Evolutionary conservation across 2,797 vertebrate genomes (phyloP).

Genomic region (Micrastur ruficollis): DNA sequence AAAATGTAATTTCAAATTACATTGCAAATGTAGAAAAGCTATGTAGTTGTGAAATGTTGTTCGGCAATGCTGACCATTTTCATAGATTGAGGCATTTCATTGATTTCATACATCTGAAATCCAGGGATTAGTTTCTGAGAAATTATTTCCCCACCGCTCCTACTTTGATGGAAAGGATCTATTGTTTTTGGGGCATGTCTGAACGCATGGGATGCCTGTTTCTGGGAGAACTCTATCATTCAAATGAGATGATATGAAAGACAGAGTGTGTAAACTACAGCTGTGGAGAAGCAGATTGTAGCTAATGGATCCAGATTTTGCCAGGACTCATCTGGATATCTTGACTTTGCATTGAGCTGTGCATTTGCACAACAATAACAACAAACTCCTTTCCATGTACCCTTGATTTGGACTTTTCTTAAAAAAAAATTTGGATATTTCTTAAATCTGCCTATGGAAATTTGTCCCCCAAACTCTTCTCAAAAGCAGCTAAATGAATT

Average conservation of each 20-base stretch:
- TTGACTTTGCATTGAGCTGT: not conserved
- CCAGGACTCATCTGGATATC: not conserved
- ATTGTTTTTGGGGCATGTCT: slow-evolving; percentile 37
- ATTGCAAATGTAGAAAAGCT: not conserved
- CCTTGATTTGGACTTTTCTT: not conserved
- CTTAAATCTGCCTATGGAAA: not conserved
- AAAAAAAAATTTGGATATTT: no score
- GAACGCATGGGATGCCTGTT: slow-evolving; percentile 22
- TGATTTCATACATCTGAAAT: slow-evolving; percentile 58
- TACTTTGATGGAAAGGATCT: slow-evolving; percentile 45
- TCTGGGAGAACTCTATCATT: slow-evolving; percentile 41
- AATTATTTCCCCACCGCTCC: slow-evolving; percentile 22
- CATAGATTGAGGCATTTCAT: slow-evolving; percentile 7
- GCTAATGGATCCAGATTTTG: slow-evolving; percentile 35
- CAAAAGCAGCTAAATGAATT: not conserved
- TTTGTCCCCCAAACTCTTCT: not conserved
- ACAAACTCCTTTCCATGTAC: not conserved
- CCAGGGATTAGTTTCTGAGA: slow-evolving; percentile 49
- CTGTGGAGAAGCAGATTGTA: slow-evolving; percentile 13
- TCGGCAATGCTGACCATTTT: not conserved
- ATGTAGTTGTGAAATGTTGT: not conserved
- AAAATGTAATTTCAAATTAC: not conserved
- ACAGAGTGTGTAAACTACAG: slow-evolving; percentile 17
- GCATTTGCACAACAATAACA: not conserved
- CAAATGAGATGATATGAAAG: slow-evolving; percentile 43